A percentile compares a stretch with the other conserved stretches of the same genome.
Evolutionary conservation across 1,140 invertebrate genomes (phyloP).

Genomic region (Drosophila asahinai): DNA sequence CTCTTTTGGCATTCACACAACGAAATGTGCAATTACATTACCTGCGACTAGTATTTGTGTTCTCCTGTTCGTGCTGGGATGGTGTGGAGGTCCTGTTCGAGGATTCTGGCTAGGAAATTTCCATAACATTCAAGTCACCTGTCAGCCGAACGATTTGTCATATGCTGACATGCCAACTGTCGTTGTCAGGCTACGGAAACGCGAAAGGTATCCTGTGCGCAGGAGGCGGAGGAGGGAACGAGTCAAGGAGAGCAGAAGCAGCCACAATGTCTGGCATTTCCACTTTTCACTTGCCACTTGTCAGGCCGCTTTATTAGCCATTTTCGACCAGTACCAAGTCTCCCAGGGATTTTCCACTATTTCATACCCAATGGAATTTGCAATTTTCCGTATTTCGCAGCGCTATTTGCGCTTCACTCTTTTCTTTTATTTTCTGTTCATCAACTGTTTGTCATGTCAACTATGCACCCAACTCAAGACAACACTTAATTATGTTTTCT

Average conservation of each 20-base stretch:
- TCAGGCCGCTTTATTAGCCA: slow-evolving; percentile 63
- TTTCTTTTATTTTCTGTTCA: slow-evolving; percentile 30
- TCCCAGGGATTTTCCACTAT: slow-evolving; percentile 25
- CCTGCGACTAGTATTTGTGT: slow-evolving; percentile 21
- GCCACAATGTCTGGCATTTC: slow-evolving; percentile 36
- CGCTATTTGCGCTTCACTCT: slow-evolving; percentile 1
- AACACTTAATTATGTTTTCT: slow-evolving; percentile 81
- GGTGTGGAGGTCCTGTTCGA: neutral
- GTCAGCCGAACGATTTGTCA: slow-evolving; percentile 71
- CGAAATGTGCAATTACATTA: slow-evolving; percentile 79
- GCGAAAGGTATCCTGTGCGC: slow-evolving; percentile 27
- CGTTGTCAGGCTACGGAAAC: slow-evolving; percentile 34
- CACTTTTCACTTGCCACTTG: slow-evolving; percentile 63
- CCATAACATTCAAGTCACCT: slow-evolving; percentile 69
- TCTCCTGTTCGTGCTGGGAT: slow-evolving; percentile 8
- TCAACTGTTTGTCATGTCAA: slow-evolving; percentile 76
- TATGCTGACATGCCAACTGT: slow-evolving; percentile 73
- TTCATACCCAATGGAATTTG: slow-evolving; percentile 30
- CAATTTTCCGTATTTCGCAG: slow-evolving; percentile 30
- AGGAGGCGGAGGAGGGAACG: neutral
- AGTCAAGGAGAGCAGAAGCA: slow-evolving; percentile 8
- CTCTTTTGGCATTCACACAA: slow-evolving; percentile 71
- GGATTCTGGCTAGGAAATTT: slow-evolving; percentile 42
- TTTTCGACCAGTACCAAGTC: slow-evolving; percentile 21
- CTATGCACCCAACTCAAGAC: slow-evolving; percentile 66